A percentile compares a stretch with the other conserved stretches of the same genome.
These are phyloP conservation scores for Limonius californicus DNA, from an alignment of 1,140 invertebrate genomes.

Conservation along the genomic window DNA sequence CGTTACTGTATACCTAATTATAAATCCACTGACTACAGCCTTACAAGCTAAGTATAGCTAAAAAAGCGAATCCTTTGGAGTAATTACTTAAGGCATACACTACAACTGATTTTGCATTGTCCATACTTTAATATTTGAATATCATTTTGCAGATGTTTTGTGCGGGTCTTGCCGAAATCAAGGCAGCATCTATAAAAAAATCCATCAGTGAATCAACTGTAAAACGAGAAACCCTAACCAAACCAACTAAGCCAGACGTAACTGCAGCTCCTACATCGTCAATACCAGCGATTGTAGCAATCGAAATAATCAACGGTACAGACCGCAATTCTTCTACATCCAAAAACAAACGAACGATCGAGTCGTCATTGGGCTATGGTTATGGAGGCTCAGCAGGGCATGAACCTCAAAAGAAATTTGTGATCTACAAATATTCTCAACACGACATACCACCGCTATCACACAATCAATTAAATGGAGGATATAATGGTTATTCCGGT, in stretches of 20 bases:
- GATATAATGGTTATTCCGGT: not conserved
- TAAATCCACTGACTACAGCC: too few relatives aligned
- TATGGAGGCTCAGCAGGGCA: constrained; percentile 44
- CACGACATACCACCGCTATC: constrained; percentile 50
- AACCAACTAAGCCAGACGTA: constrained; percentile 10
- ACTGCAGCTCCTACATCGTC: constrained; percentile 14
- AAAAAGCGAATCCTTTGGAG: too few relatives aligned
- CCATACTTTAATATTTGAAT: not conserved
- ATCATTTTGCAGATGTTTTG: not conserved
- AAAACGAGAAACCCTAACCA: constrained; percentile 10
- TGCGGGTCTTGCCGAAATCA: not conserved
- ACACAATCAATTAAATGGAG: constrained; percentile 3
- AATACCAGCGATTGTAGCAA: constrained; percentile 54
- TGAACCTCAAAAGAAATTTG: constrained; percentile 50
- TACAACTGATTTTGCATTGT: too few relatives aligned
- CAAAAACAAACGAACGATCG: constrained; percentile 54
- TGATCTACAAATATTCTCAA: constrained; percentile 59
- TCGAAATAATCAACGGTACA: constrained; percentile 51
- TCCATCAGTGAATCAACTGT: not conserved
- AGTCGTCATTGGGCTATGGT: constrained; percentile 56
- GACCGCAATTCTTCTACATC: constrained; percentile 49
- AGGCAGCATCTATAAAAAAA: not conserved
- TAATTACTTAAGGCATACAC: too few relatives aligned
- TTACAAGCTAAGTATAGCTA: too few relatives aligned
- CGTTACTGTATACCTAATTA: too few relatives aligned